Evolutionary conservation across 2,113 vertebrate genomes (phyloP), one percentile per base, ranked within the genome.

Genomic region (Nibea albiflora): DNA sequence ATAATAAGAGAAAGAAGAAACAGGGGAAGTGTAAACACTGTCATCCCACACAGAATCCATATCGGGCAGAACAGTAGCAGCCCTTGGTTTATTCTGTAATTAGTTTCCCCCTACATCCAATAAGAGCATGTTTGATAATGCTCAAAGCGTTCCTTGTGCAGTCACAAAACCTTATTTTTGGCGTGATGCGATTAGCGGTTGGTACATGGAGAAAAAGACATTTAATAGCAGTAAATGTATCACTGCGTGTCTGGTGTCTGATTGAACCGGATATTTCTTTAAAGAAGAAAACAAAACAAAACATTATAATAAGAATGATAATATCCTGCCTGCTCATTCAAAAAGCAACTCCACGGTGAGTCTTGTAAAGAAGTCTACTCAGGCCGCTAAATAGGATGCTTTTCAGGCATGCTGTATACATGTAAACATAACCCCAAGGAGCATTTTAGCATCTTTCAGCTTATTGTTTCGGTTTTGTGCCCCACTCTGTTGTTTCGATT

Each of bases 1-100:
- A 67, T 72, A 47, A 78, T 49, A 76, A 57, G 67, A 72, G 67
- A 72, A 46, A 22, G n/a, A 54, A 52, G 65, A 16, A 58, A 49
- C 26, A 17, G 44, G 11, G 8, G 35, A 35, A 46, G 69, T 50
- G 56, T 63, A 73, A 80, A 83, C 10, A 76, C 6, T 16, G 57
- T 58, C 49, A 52, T 78, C 70, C 73, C 72, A 64, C 72, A 52
- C 28, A 26, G 56, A 44, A 22, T 4, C 22, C 50, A 56, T 56
- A 67, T 52, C 26, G 63, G 63, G 26, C 19, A 31, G 15, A 62
- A 44, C 16, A 60, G 19, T 31, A 31, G 16, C 26, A 28, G 49
- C 11, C 24, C 50, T 17, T 28, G 1, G 44, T 66, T 52, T 65
- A 7, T 44, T 54, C 49, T 47, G 28, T 49, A 57, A 76, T 52